These are phyloP conservation scores for Gymnopithys bicolor DNA, from an alignment of 2,797 vertebrate species.

Conservation along the genomic window DNA sequence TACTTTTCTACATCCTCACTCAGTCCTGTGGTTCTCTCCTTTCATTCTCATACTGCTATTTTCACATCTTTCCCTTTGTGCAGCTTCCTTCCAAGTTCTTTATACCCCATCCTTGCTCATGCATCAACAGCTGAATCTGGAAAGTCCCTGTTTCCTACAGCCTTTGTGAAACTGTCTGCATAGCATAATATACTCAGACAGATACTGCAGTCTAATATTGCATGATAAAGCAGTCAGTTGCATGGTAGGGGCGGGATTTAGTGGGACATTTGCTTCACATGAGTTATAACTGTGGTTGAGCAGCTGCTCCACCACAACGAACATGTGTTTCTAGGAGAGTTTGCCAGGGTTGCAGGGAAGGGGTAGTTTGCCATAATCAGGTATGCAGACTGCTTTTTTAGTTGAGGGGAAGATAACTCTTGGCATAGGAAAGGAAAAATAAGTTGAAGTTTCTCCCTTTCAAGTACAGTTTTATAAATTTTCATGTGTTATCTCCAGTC, in stretches of 20 bases:
- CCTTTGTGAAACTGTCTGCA: neutral
- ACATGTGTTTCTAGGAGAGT: neutral
- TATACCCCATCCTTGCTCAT: neutral
- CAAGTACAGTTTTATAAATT: neutral
- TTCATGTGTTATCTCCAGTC: fast-evolving
- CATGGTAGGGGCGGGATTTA: neutral
- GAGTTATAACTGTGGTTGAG: neutral
- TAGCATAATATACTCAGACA: neutral
- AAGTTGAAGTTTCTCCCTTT: neutral
- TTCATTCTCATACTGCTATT: neutral
- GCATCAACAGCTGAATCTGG: neutral
- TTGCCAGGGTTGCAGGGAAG: neutral
- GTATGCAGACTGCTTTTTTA: neutral
- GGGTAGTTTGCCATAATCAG: neutral
- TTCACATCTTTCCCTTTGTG: neutral
- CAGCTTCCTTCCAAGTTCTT: neutral
- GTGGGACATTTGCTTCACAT: neutral
- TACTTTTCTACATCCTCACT: neutral
- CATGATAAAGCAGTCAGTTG: neutral
- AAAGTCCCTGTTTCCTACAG: neutral
- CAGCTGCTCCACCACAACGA: neutral
- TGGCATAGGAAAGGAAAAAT: neutral
- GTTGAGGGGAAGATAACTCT: neutral
- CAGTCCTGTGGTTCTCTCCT: neutral
- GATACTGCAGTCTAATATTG: neutral